phyloP scores from a whole-genome alignment of 2,113 vertebrate genomes.

The Ornithorhynchus anatinus region DNA sequence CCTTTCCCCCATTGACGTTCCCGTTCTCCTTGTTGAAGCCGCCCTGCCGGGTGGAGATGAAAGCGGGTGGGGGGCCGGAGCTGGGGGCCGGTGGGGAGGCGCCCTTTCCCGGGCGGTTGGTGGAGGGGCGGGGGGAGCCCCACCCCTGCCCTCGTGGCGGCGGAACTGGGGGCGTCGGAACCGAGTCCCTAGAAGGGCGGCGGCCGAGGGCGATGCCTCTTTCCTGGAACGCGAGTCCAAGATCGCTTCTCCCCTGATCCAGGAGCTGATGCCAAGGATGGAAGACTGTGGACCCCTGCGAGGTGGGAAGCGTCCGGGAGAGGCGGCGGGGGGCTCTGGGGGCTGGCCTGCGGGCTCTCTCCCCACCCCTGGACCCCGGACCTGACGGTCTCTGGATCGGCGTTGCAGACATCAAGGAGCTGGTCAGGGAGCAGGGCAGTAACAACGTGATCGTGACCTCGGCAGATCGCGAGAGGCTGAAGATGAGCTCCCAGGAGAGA shows the following conservation, averaged over 20 bases:
- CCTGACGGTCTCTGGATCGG: neutral
- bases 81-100: no score
- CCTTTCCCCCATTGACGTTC: no score
- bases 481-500: slow-evolving; percentile 62
- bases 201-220: neutral
- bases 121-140: neutral
- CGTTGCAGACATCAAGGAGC: slow-evolving; percentile 80
- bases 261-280: slow-evolving; percentile 86
- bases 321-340: neutral
- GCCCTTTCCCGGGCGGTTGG: no score
- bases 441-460: slow-evolving; percentile 84
- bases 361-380: neutral
- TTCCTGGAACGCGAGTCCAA: neutral
- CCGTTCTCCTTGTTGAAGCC: no score
- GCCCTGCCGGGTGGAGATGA: no score
- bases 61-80: no score
- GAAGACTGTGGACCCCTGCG: slow-evolving; percentile 78
- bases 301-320: slow-evolving; percentile 60
- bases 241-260: neutral
- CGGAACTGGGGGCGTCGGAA: no score
- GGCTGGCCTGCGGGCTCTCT: neutral
- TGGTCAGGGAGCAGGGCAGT: slow-evolving; percentile 81
- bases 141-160: neutral
- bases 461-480: slow-evolving; percentile 80
- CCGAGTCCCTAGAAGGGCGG: neutral